Percentiles rank a stretch among this genome's conserved stretches.
phyloP scores from a whole-genome alignment of 2,113 vertebrate genomes.

The Epinephelus fuscoguttatus region DNA sequence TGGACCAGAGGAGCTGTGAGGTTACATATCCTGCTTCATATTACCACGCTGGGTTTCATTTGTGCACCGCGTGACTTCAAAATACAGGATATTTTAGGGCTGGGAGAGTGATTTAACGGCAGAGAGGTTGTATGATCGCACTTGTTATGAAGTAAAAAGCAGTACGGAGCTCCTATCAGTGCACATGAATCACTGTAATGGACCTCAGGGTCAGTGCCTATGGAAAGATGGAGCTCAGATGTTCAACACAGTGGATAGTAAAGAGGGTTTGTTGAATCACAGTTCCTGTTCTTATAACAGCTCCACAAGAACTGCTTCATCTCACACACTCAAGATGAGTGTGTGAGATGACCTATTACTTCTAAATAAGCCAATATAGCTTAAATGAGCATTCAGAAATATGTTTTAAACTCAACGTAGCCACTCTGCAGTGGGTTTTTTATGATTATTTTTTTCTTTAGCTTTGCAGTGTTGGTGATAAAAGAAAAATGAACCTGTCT shows the following conservation, averaged over 20 bases:
- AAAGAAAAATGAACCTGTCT: too few relatives aligned
- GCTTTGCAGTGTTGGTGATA: too few relatives aligned
- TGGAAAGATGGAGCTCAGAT: background rate
- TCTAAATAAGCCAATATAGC: too few relatives aligned
- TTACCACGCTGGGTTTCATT: slow-evolving; percentile 63
- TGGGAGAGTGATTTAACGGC: slow-evolving; percentile 27
- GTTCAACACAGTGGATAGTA: slow-evolving; percentile 23
- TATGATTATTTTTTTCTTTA: too few relatives aligned
- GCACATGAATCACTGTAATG: background rate
- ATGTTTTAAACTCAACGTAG: too few relatives aligned
- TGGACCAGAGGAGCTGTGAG: slow-evolving; percentile 68
- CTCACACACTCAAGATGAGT: too few relatives aligned
- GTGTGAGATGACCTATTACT: too few relatives aligned
- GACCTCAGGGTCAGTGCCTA: slow-evolving; percentile 2
- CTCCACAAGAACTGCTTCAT: background rate
- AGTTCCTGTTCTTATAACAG: background rate
- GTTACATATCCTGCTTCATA: slow-evolving; percentile 66
- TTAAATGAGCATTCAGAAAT: too few relatives aligned
- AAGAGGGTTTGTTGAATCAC: background rate
- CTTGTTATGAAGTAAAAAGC: slow-evolving; percentile 31
- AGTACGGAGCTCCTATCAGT: background rate
- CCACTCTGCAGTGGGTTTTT: too few relatives aligned
- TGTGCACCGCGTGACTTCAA: slow-evolving; percentile 55
- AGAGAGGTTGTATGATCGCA: slow-evolving; percentile 19
- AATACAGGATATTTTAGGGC: slow-evolving; percentile 45